Percentiles rank a stretch among this genome's conserved stretches.
phyloP scores from a whole-genome alignment of 2,888 invertebrate species.

The Unio delphinus region DNA sequence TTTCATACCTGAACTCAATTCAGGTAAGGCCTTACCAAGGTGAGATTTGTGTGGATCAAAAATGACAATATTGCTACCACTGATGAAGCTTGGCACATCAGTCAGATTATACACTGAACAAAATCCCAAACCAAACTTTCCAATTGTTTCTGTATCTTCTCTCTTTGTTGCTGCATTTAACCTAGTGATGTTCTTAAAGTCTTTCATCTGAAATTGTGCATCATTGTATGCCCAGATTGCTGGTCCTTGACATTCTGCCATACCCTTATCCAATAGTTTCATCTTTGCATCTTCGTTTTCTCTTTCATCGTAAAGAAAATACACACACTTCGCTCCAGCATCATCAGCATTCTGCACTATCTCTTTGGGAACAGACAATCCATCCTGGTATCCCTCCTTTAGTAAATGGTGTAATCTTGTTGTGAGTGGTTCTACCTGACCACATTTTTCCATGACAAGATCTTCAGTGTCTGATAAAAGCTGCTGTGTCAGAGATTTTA shows the following conservation, averaged over 20 bases:
- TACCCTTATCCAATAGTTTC: conserved; percentile 54
- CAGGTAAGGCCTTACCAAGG: conserved; percentile 39
- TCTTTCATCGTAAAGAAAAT: conserved; percentile 61
- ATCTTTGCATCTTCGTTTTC: conserved; percentile 44
- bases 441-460: conserved; percentile 38
- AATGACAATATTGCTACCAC: conserved; percentile 59
- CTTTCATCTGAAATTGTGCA: conserved; percentile 59
- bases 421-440: conserved; percentile 60
- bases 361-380: conserved; percentile 62
- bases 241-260: conserved; percentile 65
- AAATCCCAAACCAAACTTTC: conserved; percentile 67
- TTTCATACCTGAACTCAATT: conserved; percentile 40
- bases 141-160: conserved; percentile 57
- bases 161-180: conserved; percentile 64
- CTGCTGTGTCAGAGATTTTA: conserved; percentile 48
- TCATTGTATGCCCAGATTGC: conserved; percentile 68
- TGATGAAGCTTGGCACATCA: conserved; percentile 66
- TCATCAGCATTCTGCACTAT: conserved; percentile 66
- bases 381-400: conserved; percentile 55
- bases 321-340: conserved; percentile 50
- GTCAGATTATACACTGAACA: conserved; percentile 67
- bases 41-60: conserved; percentile 63
- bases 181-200: conserved; percentile 63
- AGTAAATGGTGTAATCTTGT: conserved; percentile 48
- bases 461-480: conserved; percentile 43